Percentiles rank a stretch among this genome's conserved stretches.
Evolutionary conservation across 2,888 invertebrate species (phyloP).

Genomic region (Lasioglossum figueresi): DNA sequence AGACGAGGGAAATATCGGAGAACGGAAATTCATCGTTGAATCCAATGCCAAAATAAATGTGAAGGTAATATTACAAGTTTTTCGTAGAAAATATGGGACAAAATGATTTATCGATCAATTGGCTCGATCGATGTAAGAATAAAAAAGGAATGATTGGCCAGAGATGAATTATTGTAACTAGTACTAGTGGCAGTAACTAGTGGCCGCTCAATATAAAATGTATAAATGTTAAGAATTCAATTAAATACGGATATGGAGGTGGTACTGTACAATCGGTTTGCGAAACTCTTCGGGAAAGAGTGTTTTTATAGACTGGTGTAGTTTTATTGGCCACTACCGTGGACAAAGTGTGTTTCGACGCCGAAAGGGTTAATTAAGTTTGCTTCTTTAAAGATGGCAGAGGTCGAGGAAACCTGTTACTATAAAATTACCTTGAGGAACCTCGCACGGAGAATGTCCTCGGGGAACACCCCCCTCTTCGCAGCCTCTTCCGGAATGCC

Average conservation of each 20-base stretch:
- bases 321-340: not conserved
- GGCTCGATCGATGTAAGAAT: no score
- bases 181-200: no score
- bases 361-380: not conserved
- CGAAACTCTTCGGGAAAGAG: not conserved
- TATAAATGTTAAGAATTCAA: no score
- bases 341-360: not conserved
- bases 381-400: not conserved
- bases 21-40: not conserved
- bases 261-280: not conserved
- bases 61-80: not conserved
- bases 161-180: no score
- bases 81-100: not conserved
- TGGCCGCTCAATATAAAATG: no score
- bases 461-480: slow-evolving; percentile 93
- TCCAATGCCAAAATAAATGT: not conserved
- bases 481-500: slow-evolving; percentile 92
- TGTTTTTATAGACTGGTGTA: not conserved
- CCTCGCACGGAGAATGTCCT: slow-evolving; percentile 92
- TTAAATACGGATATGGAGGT: no score
- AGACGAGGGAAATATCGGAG: not conserved
- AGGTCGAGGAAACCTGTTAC: not conserved
- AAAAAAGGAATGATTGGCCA: no score
- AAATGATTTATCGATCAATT: not conserved
- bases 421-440: slow-evolving; percentile 87